phyloP scores from a whole-genome alignment of 2,113 vertebrate genomes.

The Cephalopterus ornatus region DNA sequence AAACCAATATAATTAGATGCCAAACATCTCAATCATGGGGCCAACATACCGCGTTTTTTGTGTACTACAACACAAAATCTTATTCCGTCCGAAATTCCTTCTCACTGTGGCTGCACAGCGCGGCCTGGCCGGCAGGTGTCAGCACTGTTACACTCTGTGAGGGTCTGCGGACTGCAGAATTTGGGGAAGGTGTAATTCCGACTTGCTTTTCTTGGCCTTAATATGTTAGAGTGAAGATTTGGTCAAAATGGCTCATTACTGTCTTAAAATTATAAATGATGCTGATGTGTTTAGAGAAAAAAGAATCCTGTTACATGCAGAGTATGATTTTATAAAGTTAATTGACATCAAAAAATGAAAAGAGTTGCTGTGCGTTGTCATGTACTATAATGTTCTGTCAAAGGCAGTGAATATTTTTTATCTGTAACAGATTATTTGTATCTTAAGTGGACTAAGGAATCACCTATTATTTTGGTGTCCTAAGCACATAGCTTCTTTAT shows the following conservation, averaged over 20 bases:
- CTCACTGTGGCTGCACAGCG: accelerated
- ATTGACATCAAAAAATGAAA: neutral
- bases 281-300: neutral
- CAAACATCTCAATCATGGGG: neutral
- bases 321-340: neutral
- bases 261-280: accelerated
- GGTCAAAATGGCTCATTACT: accelerated
- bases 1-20: neutral
- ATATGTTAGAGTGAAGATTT: accelerated
- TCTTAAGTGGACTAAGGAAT: neutral
- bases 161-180: neutral
- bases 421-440: neutral
- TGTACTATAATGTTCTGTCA: neutral
- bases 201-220: neutral
- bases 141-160: neutral
- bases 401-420: neutral
- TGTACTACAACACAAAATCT: accelerated
- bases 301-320: neutral
- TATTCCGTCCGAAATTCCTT: accelerated
- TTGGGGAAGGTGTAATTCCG: accelerated
- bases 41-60: accelerated
- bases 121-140: neutral
- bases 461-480: neutral
- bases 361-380: neutral
- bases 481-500: neutral